Percentiles rank a stretch among this genome's conserved stretches.
Conservation (phyloP, 2,113 vertebrate species). For the Felis catus region DNA sequence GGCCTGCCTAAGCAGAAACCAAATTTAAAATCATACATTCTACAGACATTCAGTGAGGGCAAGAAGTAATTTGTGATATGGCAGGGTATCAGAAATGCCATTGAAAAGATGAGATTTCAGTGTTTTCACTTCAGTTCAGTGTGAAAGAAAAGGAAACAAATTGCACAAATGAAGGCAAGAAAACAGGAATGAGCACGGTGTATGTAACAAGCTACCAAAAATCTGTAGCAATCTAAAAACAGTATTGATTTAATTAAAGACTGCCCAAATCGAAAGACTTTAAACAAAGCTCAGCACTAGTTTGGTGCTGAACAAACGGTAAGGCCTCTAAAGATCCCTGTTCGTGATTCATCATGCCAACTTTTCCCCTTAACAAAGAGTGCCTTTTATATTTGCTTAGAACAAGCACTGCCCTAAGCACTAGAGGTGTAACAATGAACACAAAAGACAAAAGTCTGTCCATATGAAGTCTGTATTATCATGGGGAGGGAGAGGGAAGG, state of each 20-base stretch:
- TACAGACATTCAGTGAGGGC: not conserved
- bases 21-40: slow-evolving; percentile 16
- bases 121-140: not conserved
- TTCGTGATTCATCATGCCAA: not conserved
- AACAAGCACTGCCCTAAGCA: not conserved
- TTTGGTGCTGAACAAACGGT: not conserved
- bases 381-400: not conserved
- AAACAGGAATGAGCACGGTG: not conserved
- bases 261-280: not conserved
- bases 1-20: not conserved
- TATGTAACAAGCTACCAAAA: not conserved
- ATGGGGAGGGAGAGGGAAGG: not conserved
- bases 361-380: not conserved
- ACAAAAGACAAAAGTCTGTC: not conserved
- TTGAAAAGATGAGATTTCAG: not conserved
- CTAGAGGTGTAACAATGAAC: not conserved
- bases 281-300: not conserved
- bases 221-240: not conserved
- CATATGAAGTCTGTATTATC: not conserved
- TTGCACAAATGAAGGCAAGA: not conserved
- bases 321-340: not conserved
- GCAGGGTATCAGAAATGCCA: not conserved
- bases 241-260: not conserved
- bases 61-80: not conserved
- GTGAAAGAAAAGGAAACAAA: not conserved